phyloP scores from a whole-genome alignment of 64 coral and sea anemone species.

The Stylophora pistillata region DNA sequence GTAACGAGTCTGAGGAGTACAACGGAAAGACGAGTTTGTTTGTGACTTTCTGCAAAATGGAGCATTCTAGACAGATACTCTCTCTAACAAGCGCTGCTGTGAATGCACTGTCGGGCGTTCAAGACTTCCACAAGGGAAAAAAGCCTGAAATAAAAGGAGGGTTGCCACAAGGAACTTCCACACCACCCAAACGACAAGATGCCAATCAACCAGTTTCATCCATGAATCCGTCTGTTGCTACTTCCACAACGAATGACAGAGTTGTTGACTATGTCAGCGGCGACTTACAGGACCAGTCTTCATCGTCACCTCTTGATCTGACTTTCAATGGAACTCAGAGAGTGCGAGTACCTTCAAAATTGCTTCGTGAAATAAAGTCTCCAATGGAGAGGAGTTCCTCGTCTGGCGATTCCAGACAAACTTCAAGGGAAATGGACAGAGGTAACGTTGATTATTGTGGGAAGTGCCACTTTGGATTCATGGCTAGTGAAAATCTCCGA shows the following conservation, averaged over 20 bases:
- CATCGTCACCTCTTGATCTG: conserved; percentile 26
- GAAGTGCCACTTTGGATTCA: neutral
- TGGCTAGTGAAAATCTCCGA: too few species aligned
- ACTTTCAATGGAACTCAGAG: conserved; percentile 79
- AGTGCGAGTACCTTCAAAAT: conserved; percentile 75
- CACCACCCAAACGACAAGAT: neutral
- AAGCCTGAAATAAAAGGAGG: neutral
- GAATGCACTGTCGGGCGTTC: conserved; percentile 46
- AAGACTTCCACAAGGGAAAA: neutral
- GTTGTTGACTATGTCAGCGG: conserved; percentile 14
- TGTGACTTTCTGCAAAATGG: neutral
- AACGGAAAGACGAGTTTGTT: neutral
- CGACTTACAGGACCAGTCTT: conserved; percentile 11
- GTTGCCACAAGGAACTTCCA: neutral
- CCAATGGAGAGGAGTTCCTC: conserved; percentile 68
- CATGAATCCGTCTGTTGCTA: neutral
- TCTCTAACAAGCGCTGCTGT: conserved; percentile 86
- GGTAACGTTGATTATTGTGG: neutral
- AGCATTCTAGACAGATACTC: conserved; percentile 72
- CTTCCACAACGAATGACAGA: conserved; percentile 2
- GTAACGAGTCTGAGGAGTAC: neutral
- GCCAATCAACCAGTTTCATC: neutral
- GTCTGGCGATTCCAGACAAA: neutral
- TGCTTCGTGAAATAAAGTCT: conserved; percentile 87
- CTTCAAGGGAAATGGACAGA: neutral